Evolutionary conservation across 1,140 invertebrate species (phyloP).

Genomic region (Penaeus chinensis): DNA sequence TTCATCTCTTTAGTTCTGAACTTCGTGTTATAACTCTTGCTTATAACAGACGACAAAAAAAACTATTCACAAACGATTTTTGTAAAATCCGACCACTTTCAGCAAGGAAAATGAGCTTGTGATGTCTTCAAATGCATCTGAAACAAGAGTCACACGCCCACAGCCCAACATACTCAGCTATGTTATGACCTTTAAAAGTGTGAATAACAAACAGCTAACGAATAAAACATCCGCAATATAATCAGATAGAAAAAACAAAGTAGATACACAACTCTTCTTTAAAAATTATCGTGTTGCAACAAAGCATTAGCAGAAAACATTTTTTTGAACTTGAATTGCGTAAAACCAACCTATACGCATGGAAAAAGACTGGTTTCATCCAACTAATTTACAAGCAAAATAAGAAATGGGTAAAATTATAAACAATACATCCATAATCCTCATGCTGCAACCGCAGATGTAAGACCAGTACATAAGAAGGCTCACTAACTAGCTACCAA

Average conservation of each 20-base stretch:
- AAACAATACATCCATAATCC: slow-evolving; percentile 54
- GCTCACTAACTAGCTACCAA: slow-evolving; percentile 54
- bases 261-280: slow-evolving; percentile 53
- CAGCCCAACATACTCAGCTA: slow-evolving; percentile 20
- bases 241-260: slow-evolving; percentile 54
- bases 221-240: slow-evolving; percentile 44
- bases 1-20: no score
- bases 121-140: no score
- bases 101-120: no score
- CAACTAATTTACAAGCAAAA: not conserved
- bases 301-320: not conserved
- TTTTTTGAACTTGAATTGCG: not conserved
- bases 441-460: slow-evolving; percentile 56
- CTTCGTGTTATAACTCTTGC: no score
- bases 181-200: slow-evolving; percentile 37
- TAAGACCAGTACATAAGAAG: slow-evolving; percentile 57
- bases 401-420: slow-evolving; percentile 32
- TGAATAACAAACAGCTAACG: slow-evolving; percentile 49
- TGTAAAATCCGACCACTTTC: no score
- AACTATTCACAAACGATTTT: no score
- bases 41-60: no score
- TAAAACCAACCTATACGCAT: no score
- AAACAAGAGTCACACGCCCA: not conserved
- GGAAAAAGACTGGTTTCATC: not conserved
- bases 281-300: slow-evolving; percentile 44